Evolutionary conservation across 2,797 vertebrate species (phyloP), one percentile per base, ranked within the genome.

Genomic region (Enteromius trimaculatus): DNA sequence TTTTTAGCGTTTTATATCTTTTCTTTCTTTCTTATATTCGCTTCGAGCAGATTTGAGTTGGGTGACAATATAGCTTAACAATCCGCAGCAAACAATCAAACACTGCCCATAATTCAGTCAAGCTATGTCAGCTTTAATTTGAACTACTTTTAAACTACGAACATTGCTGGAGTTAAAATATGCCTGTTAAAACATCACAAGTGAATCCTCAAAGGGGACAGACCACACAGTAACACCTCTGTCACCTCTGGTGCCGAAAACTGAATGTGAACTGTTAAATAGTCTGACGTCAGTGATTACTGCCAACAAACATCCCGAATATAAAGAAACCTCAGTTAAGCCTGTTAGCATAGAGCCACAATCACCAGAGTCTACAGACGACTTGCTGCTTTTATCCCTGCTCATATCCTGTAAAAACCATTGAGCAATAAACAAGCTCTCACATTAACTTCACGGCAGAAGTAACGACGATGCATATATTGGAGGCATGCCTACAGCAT

Each of bases 241-340:
- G 44, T 68, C 81, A 81, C 83, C 81, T 86, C 78, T 44, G 37
- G 55, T 80, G 66, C 66, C 31, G 16, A 84, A 82, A 78, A 51
- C 79, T 79, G 62, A 75, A 80, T 75, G 77, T 58, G 86, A 86
- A 62, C 86, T 84, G 83, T 79, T 81, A 86, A 85, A 71, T 55
- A 78, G 79, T 70, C 79, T 81, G 42, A 84, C 77, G 70, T 78
- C 78, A 80, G 77, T 84, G 80, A 87, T 85, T 34, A 29, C 55
- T 31, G 79, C 72, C 84, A 85, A 86, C 80, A 85, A 47, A 47
- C 44, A 49, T 68, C 31, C 23, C 3, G 39, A 42, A 51, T 53
- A 77, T 74, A 79, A 80, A 81, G 68, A 68, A 81, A 72, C 23
- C 71, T 75, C 79, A 69, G 64, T 49, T 55, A 55, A 68, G 58